Evolutionary conservation across 2,113 vertebrate species (phyloP).

Genomic region (rabbit (Oryctolagus cuniculus)): DNA sequence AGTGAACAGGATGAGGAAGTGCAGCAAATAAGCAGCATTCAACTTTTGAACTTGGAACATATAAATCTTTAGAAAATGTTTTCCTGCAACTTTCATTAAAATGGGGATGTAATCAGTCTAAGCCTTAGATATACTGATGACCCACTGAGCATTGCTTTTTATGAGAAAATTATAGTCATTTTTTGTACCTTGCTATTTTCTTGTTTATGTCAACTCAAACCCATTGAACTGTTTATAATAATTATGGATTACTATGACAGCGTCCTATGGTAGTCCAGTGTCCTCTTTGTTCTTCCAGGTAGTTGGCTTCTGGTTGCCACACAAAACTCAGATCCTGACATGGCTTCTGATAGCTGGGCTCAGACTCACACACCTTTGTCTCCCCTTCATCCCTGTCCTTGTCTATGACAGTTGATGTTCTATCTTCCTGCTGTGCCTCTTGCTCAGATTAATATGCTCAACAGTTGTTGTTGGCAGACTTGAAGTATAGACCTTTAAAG

Average conservation of each 20-base stretch:
- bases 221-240: background rate
- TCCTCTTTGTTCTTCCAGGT: background rate
- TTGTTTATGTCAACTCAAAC: conserved; percentile 44
- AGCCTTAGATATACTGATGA: background rate
- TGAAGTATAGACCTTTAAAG: background rate
- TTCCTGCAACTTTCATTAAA: conserved; percentile 55
- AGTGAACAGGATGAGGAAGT: background rate
- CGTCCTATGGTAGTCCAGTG: background rate
- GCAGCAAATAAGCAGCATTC: background rate
- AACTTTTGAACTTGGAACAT: conserved; percentile 33
- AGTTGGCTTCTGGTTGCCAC: background rate
- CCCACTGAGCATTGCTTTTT: conserved; percentile 77
- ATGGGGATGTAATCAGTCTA: background rate
- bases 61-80: conserved; percentile 52
- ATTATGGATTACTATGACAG: background rate
- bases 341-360: background rate
- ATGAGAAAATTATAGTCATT: conserved; percentile 68
- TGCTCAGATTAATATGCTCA: conserved; percentile 7
- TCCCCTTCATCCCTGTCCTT: background rate
- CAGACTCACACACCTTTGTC: background rate
- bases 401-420: background rate
- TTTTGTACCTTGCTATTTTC: conserved; percentile 66
- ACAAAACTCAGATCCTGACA: background rate
- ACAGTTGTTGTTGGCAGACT: background rate
- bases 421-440: background rate